Conservation (phyloP, 1,140 invertebrate genomes). For the Zophobas morio region DNA sequence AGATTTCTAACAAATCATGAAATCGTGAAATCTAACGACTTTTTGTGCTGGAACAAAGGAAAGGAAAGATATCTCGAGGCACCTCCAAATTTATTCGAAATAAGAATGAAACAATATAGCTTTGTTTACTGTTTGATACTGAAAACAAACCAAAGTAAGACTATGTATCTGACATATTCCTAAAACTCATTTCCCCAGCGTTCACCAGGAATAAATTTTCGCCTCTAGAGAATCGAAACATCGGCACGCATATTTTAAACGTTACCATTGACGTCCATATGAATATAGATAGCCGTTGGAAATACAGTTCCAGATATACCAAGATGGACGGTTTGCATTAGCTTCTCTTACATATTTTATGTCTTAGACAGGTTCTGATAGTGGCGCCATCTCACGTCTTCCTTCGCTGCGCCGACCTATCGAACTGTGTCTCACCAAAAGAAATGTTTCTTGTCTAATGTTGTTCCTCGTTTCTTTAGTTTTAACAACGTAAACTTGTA, state of each 20-base stretch:
- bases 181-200: slow-evolving; percentile 15
- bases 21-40: too few relatives aligned
- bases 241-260: slow-evolving; percentile 39
- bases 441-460: slow-evolving; percentile 34
- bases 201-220: slow-evolving; percentile 26
- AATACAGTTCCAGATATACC: slow-evolving; percentile 42
- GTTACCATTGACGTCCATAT: slow-evolving; percentile 37
- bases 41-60: background rate
- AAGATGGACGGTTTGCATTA: slow-evolving; percentile 57
- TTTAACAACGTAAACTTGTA: too few relatives aligned
- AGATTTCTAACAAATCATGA: too few relatives aligned
- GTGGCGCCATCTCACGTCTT: slow-evolving; percentile 52
- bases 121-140: slow-evolving; percentile 31
- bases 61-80: slow-evolving; percentile 5
- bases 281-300: slow-evolving; percentile 41
- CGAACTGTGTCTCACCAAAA: slow-evolving; percentile 17
- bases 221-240: slow-evolving; percentile 22
- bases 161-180: slow-evolving; percentile 29
- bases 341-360: slow-evolving; percentile 56
- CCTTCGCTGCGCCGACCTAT: slow-evolving; percentile 33
- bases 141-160: slow-evolving; percentile 32
- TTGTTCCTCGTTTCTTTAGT: background rate
- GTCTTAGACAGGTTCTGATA: slow-evolving; percentile 54
- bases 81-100: slow-evolving; percentile 32
- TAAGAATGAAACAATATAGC: slow-evolving; percentile 32